phyloP scores from a whole-genome alignment of 2,888 invertebrate species.

The Dyspetes luteomarginatus region DNA sequence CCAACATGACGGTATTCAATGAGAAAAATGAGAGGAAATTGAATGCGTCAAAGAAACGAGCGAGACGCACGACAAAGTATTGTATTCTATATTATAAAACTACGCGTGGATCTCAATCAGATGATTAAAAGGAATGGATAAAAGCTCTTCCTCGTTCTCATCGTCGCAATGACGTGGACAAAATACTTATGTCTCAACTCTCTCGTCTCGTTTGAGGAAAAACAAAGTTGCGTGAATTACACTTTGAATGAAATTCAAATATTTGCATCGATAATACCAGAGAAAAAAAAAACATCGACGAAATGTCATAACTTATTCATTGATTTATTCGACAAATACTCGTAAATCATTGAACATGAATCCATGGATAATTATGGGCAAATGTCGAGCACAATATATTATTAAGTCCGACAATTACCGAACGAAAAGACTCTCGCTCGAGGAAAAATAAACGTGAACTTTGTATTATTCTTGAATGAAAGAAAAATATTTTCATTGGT shows the following conservation, averaged over 20 bases:
- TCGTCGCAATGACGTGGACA: constrained; percentile 26
- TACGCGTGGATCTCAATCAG: constrained; percentile 8
- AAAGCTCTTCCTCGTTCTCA: background rate
- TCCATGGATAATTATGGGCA: background rate
- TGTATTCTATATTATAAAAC: background rate
- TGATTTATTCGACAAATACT: background rate
- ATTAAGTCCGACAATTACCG: background rate
- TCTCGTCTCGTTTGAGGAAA: constrained; percentile 1
- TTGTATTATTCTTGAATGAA: background rate
- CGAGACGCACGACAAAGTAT: background rate
- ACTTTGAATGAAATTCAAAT: background rate
- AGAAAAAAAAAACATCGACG: background rate
- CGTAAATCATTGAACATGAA: background rate
- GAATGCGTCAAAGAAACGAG: constrained; percentile 17
- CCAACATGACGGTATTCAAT: no score
- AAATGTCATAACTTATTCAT: background rate
- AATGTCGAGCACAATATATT: background rate
- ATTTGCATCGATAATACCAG: constrained; percentile 3
- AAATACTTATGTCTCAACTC: background rate
- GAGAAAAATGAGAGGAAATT: background rate
- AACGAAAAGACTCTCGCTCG: background rate
- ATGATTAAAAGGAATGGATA: background rate
- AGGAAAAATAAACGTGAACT: background rate
- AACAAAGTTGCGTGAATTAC: background rate
- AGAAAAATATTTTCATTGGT: background rate